phyloP scores from a whole-genome alignment of 1,140 invertebrate genomes.

The Anoplophora glabripennis region DNA sequence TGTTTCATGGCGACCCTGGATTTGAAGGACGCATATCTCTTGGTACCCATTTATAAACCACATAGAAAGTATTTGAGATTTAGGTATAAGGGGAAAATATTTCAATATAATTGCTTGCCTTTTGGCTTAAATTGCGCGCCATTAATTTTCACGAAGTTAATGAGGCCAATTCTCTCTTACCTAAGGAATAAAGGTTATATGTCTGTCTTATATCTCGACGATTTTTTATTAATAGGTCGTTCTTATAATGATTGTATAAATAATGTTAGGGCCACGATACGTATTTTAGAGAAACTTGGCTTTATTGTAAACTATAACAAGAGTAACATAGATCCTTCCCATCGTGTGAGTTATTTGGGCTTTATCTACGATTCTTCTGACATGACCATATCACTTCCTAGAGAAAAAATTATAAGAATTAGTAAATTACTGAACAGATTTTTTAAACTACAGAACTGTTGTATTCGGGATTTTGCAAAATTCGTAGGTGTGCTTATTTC shows the following conservation, averaged over 20 bases:
- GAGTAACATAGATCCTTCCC: constrained; percentile 8
- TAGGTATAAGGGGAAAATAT: constrained; percentile 24
- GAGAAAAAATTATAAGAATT: constrained; percentile 11
- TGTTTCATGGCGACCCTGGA: not conserved
- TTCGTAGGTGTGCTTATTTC: constrained; percentile 20
- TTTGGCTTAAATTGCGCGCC: constrained; percentile 13
- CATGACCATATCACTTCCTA: constrained; percentile 8
- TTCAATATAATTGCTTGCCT: constrained; percentile 30
- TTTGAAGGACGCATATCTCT: constrained; percentile 28
- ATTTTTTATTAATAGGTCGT: constrained; percentile 11
- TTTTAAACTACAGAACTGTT: not conserved
- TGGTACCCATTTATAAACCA: constrained; percentile 17
- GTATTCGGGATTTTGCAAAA: constrained; percentile 20
- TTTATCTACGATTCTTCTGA: constrained; percentile 14
- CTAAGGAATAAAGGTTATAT: constrained; percentile 9
- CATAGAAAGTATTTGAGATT: constrained; percentile 33
- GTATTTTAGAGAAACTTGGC: constrained; percentile 10
- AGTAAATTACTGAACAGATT: not conserved
- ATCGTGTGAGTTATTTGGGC: constrained; percentile 15
- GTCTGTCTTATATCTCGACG: constrained; percentile 22
- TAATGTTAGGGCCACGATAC: not conserved
- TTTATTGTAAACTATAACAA: constrained; percentile 23
- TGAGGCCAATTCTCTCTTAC: constrained; percentile 10
- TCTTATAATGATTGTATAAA: not conserved
- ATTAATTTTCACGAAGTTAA: constrained; percentile 30